phyloP scores from a whole-genome alignment of 2,797 vertebrate genomes.

The Tarsius wallacei region DNA sequence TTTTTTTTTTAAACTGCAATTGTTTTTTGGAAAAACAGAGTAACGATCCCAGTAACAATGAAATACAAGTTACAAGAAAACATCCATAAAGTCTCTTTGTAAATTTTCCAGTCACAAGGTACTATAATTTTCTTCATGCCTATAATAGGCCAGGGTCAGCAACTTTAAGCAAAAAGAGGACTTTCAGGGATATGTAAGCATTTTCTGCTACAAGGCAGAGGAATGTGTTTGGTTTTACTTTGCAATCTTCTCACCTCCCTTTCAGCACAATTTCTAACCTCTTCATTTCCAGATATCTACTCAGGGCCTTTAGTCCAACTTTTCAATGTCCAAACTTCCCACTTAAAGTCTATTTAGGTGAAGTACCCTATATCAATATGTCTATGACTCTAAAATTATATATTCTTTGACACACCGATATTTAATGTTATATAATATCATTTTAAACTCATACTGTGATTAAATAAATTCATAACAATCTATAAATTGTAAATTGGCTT shows the following conservation, averaged over 20 bases:
- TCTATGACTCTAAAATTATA: background rate
- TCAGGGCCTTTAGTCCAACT: background rate
- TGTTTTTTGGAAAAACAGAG: background rate
- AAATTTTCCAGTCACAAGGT: background rate
- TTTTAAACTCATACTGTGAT: background rate
- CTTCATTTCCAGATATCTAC: background rate
- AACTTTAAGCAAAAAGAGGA: background rate
- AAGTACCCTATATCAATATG: background rate
- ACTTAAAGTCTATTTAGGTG: background rate
- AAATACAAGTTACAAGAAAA: background rate
- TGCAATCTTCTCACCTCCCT: background rate
- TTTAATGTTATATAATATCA: background rate
- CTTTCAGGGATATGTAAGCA: background rate
- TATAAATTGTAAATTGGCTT: background rate
- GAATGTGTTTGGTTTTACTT: background rate
- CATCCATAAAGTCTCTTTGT: background rate
- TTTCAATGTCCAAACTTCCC: background rate
- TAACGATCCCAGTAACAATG: background rate
- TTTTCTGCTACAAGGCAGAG: background rate
- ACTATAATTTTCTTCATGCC: background rate
- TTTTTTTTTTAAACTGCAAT: slow-evolving; percentile 45
- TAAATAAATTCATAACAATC: background rate
- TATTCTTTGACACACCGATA: background rate
- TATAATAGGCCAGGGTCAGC: background rate
- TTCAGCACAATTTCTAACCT: background rate